Evolutionary conservation across 30 jellyfish, hydroid and myxozoan species (phyloP), one percentile per base, ranked within the genome.

Genomic region (Aurelia aurita): DNA sequence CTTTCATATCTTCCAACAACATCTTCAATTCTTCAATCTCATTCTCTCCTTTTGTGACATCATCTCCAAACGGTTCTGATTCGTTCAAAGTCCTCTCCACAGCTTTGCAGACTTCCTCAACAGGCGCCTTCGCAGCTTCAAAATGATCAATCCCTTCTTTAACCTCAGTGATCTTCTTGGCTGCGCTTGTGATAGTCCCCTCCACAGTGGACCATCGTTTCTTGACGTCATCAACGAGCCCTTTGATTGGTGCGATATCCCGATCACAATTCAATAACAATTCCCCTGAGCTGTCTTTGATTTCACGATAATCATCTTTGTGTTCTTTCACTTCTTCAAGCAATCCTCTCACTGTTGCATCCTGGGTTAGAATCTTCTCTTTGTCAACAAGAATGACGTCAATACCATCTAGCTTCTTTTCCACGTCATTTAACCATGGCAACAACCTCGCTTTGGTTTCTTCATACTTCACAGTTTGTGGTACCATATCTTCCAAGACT

Each of bases 161-260:
- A 87, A 94, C 94, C 22, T 85, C 69, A 35, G 79, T 55, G 75
- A 86, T 78, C 96, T 89, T 94, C 20, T 47, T 76, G 2, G 72
- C 78, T 69, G 97, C 91, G 12, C 21, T 53, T 15, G 74, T 29
- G 19, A 89, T 66, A 22, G 79, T 72, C 29, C 61, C 87, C 19
- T 84, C 58, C 19, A 84, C 67, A 23, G 51, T 34, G 6, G 54
- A 86, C 82, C 84, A 84, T 61, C 96, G 79, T 55, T 70, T 69
- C 62, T 75, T 79, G 26, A 84, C 79, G 25, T 84, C 89, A 28
- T 88, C 96, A 2, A 69, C 79, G 13, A 74, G 53, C 51, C 79
- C 94, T 47, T 84, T 69, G 16, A 94, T 88, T 16, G 97, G 97
- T 62, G 95, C 97, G 34, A 74, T 85, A 77, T 94, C 99, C 22